phyloP scores from a whole-genome alignment of 2,888 invertebrate genomes.

The Campoplex capitator region DNA sequence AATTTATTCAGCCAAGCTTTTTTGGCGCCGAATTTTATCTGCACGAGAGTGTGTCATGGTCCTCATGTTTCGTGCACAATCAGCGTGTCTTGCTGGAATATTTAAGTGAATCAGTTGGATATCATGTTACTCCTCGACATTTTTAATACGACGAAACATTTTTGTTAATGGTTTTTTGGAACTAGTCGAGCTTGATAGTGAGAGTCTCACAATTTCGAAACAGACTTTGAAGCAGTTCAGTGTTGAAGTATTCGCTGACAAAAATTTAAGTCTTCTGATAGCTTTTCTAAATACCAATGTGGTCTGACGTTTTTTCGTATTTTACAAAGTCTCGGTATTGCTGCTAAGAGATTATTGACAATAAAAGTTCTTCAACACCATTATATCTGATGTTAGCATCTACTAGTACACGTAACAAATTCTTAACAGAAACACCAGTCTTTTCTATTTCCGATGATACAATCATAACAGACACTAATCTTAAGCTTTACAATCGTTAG shows the following conservation, averaged over 20 bases:
- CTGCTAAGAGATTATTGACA: too few relatives aligned
- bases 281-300: neutral
- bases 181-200: neutral
- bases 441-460: too few relatives aligned
- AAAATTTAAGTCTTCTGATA: neutral
- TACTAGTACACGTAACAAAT: too few relatives aligned
- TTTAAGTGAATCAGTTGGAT: neutral
- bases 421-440: too few relatives aligned
- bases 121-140: neutral
- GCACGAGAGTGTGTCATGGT: constrained; percentile 27
- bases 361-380: too few relatives aligned
- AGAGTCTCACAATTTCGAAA: neutral
- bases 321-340: neutral
- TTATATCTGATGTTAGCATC: too few relatives aligned
- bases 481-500: too few relatives aligned
- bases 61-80: constrained; percentile 7
- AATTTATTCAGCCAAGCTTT: constrained; percentile 7
- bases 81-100: neutral
- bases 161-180: neutral
- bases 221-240: neutral
- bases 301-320: neutral
- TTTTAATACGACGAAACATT: neutral
- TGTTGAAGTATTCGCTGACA: neutral
- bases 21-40: constrained; percentile 28
- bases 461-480: too few relatives aligned